A percentile compares a stretch with the other conserved stretches of the same genome.
Conservation (phyloP, 2,113 vertebrate species). For the Channa maculata region DNA sequence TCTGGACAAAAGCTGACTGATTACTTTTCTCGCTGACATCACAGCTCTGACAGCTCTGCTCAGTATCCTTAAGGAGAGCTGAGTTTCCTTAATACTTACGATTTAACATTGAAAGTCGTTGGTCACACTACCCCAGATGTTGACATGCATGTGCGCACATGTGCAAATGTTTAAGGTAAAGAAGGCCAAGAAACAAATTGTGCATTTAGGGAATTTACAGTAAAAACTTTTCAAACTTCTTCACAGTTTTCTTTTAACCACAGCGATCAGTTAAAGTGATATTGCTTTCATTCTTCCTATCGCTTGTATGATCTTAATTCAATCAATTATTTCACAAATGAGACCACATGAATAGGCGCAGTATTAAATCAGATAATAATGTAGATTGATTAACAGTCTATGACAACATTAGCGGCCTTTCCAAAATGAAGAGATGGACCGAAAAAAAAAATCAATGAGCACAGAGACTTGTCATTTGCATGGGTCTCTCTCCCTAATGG, state of each 20-base stretch:
- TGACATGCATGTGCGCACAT: slow-evolving; percentile 2
- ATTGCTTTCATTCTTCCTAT: slow-evolving; percentile 63
- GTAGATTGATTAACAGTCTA: slow-evolving; percentile 86
- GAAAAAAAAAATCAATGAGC: slow-evolving; percentile 80
- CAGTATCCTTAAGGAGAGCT: slow-evolving; percentile 48
- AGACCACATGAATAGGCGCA: slow-evolving; percentile 79
- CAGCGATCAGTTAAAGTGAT: slow-evolving; percentile 53
- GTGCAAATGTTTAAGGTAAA: background rate
- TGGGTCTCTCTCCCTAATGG: slow-evolving; percentile 81
- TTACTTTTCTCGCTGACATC: slow-evolving; percentile 67
- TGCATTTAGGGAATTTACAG: background rate
- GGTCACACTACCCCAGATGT: slow-evolving; percentile 12
- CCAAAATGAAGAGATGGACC: slow-evolving; percentile 68
- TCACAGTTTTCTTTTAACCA: slow-evolving; percentile 42
- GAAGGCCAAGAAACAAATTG: slow-evolving; percentile 14
- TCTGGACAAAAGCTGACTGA: slow-evolving; percentile 65
- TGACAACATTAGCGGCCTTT: slow-evolving; percentile 85
- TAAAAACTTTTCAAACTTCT: slow-evolving; percentile 61
- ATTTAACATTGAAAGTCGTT: slow-evolving; percentile 58
- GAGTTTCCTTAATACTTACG: slow-evolving; percentile 53
- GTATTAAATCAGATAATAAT: slow-evolving; percentile 86
- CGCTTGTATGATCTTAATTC: slow-evolving; percentile 75
- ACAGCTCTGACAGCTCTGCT: slow-evolving; percentile 53
- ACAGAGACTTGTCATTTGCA: slow-evolving; percentile 82
- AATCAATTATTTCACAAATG: slow-evolving; percentile 80